A percentile compares a stretch with the other conserved stretches of the same genome.
Evolutionary conservation across 2,888 invertebrate species (phyloP).

Genomic region (Andrena camellia): DNA sequence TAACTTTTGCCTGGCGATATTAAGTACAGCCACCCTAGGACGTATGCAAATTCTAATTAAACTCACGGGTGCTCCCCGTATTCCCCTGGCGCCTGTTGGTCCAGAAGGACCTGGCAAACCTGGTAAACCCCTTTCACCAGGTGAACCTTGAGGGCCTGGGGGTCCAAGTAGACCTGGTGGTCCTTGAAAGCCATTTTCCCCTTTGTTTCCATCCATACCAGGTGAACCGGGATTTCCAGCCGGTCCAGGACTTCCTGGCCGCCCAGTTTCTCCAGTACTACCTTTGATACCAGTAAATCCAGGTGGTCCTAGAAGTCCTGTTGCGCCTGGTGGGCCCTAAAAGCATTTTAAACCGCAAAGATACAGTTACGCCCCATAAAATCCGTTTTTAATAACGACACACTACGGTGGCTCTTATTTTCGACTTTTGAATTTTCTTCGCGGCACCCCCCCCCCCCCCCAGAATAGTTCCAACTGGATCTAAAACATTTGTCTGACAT

Average conservation of each 20-base stretch:
- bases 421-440: no score
- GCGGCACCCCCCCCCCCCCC: no score
- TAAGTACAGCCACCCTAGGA: no score
- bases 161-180: slow-evolving; percentile 90
- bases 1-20: no score
- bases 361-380: not conserved
- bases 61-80: slow-evolving; percentile 88
- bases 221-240: slow-evolving; percentile 90
- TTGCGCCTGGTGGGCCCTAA: slow-evolving; percentile 90
- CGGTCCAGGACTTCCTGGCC: slow-evolving; percentile 89
- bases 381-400: no score
- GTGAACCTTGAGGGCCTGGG: slow-evolving; percentile 89
- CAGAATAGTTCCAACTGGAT: no score
- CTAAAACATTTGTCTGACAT: no score
- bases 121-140: slow-evolving; percentile 90
- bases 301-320: slow-evolving; percentile 89
- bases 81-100: slow-evolving; percentile 88
- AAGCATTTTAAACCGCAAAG: slow-evolving; percentile 32
- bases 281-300: slow-evolving; percentile 91
- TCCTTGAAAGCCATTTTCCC: slow-evolving; percentile 90
- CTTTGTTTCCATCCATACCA: slow-evolving; percentile 91
- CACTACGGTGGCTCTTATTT: no score
- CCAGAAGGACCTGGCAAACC: slow-evolving; percentile 89
- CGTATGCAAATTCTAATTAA: not conserved
- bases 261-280: slow-evolving; percentile 89